Evolutionary conservation across 2,888 invertebrate species (phyloP), one percentile per base, ranked within the genome.

Genomic region (Pterobdella sp.): DNA sequence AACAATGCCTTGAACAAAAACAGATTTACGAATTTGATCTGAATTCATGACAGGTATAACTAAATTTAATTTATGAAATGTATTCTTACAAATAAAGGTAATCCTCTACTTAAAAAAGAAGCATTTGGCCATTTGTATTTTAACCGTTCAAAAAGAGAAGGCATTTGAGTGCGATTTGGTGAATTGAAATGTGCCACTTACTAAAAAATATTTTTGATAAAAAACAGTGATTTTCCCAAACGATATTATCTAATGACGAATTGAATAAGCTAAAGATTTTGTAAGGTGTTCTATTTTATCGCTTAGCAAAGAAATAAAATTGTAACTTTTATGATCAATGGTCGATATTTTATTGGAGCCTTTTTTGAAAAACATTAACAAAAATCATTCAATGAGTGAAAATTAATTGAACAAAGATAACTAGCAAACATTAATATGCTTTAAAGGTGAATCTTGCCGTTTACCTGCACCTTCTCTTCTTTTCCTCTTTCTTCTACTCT

Each of bases 71-170:
- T 56, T 14, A n/a, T 4, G 60, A 56, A 4, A 18, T 56, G 10
- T 26, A 56, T 26, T 22, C 10, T 56, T n/a, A 56, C 60, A 56
- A 56, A 56, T n/a, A 56, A 56, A n/a, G 60, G 60, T 26, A 56
- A 56, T 7, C 60, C 60, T 56, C 60, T 56, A 26, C 60, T 7
- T 18, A 56, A 3, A n/a, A 56, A 56, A 18, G 18, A 26, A 18
- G 60, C 60, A 56, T 3, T 56, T 22, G 4, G 18, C 60, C 60
- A 56, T n/a, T 56, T 56, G n/a, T 56, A 3, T 22, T 56, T 56
- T 14, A 56, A 14, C 18, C 4, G 4, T 18, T 56, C 60, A 14
- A 56, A 26, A 14, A 22, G 26, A 18, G 26, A 56, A 56, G 60
- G 26, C 60, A 56, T 56, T 26, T 22, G 4, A 18, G 7, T 42